Conservation (phyloP, 2,888 invertebrate genomes). For the Meliscaeva auricollis region DNA sequence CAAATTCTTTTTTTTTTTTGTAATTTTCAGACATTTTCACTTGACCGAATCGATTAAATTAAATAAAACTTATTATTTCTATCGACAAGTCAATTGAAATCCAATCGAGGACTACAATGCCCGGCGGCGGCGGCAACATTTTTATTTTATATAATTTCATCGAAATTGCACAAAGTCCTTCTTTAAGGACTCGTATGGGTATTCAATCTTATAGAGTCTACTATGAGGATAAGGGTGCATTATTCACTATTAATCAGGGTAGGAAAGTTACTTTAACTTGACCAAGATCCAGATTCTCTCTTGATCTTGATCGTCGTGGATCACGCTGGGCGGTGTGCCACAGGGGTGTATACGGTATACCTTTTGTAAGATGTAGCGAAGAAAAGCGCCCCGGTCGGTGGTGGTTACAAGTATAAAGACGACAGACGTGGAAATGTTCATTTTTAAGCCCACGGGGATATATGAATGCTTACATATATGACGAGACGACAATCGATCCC, state of each 20-base stretch:
- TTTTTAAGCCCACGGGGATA: constrained; percentile 24
- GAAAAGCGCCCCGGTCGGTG: constrained; percentile 35
- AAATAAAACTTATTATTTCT: constrained; percentile 50
- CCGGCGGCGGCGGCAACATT: constrained; percentile 34
- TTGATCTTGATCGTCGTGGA: constrained; percentile 40
- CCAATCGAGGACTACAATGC: constrained; percentile 30
- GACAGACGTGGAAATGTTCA: constrained; percentile 66
- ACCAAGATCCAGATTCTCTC: constrained; percentile 54
- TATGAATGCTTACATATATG: neutral
- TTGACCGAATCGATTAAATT: constrained; percentile 72
- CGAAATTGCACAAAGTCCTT: constrained; percentile 30
- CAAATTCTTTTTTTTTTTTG: constrained; percentile 9
- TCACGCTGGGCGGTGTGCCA: constrained; percentile 70
- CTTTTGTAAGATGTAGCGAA: constrained; percentile 43
- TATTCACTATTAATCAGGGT: constrained; percentile 58
- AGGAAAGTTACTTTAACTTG: constrained; percentile 58
- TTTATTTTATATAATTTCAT: constrained; percentile 27
- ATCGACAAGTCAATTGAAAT: constrained; percentile 55
- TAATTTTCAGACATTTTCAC: constrained; percentile 66
- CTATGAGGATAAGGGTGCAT: constrained; percentile 29
- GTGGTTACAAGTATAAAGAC: neutral
- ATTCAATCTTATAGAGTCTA: neutral
- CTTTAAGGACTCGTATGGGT: neutral
- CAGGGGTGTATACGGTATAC: constrained; percentile 41
- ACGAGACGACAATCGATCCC: neutral